phyloP scores from a whole-genome alignment of 2,888 invertebrate genomes.

The Tipula helvola region DNA sequence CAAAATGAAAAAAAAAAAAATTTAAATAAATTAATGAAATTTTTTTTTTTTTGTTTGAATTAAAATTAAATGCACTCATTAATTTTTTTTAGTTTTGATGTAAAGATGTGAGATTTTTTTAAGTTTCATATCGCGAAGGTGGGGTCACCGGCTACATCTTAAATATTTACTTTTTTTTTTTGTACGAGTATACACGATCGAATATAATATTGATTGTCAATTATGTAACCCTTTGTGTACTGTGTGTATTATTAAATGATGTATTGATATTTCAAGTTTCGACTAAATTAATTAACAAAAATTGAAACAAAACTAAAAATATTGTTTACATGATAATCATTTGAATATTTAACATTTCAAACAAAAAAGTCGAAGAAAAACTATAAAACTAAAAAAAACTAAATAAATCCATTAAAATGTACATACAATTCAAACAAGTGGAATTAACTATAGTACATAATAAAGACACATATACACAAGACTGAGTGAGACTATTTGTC shows the following conservation, averaged over 20 bases:
- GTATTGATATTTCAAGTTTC: background rate
- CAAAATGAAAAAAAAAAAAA: background rate
- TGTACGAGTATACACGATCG: background rate
- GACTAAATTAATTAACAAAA: background rate
- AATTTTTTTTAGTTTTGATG: background rate
- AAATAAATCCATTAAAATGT: background rate
- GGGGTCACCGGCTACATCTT: background rate
- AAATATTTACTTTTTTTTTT: background rate
- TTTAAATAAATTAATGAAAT: constrained; percentile 4
- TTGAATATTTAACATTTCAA: constrained; percentile 4
- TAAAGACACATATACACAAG: background rate
- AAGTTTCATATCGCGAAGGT: background rate
- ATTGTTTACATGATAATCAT: constrained; percentile 4
- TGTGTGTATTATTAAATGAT: background rate
- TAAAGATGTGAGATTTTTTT: background rate
- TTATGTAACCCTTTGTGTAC: background rate
- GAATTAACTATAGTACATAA: background rate
- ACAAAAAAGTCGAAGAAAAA: background rate
- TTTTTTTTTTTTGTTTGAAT: background rate
- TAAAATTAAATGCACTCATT: constrained; percentile 4
- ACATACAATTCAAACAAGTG: background rate
- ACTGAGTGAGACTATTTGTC: background rate
- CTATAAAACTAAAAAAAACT: background rate
- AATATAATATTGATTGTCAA: background rate
- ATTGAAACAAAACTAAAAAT: background rate